phyloP scores from a whole-genome alignment of 2,888 invertebrate genomes.

The Stenolophus ochropezus region DNA sequence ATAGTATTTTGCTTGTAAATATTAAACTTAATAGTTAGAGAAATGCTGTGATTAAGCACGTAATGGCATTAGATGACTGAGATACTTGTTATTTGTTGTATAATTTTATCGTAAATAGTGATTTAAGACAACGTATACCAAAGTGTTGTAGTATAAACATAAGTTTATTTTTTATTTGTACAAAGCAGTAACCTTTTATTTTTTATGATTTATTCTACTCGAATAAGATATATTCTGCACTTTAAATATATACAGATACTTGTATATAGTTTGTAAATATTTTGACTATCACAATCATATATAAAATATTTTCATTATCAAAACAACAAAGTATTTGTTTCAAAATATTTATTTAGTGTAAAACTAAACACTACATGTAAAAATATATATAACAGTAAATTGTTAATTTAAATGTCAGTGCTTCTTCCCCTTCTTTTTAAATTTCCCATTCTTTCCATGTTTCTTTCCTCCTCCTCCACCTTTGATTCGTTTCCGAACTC shows the following conservation, averaged over 20 bases:
- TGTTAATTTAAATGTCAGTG: constrained; percentile 26
- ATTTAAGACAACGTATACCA: constrained; percentile 39
- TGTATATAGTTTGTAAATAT: constrained; percentile 15
- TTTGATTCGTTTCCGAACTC: constrained; percentile 86
- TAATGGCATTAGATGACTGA: constrained; percentile 29
- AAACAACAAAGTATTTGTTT: constrained; percentile 28
- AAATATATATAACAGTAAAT: constrained; percentile 37
- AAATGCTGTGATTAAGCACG: constrained; percentile 29
- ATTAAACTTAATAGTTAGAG: constrained; percentile 24
- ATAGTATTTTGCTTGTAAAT: constrained; percentile 18
- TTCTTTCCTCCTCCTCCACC: constrained; percentile 72
- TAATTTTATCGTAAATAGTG: constrained; percentile 24
- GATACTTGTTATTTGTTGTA: constrained; percentile 23
- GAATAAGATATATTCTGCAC: constrained; percentile 13
- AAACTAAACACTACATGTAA: constrained; percentile 47
- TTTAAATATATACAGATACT: too few relatives aligned
- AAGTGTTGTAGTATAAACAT: constrained; percentile 23
- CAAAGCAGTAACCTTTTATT: neutral
- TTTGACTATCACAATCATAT: neutral
- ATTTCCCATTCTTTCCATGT: constrained; percentile 60
- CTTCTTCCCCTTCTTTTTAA: constrained; percentile 32
- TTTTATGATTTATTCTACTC: constrained; percentile 25
- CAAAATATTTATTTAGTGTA: constrained; percentile 52
- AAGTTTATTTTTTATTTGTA: constrained; percentile 1
- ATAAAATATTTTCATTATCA: neutral